Evolutionary conservation across 2,888 invertebrate species (phyloP).

Genomic region (Linyphia triangularis): DNA sequence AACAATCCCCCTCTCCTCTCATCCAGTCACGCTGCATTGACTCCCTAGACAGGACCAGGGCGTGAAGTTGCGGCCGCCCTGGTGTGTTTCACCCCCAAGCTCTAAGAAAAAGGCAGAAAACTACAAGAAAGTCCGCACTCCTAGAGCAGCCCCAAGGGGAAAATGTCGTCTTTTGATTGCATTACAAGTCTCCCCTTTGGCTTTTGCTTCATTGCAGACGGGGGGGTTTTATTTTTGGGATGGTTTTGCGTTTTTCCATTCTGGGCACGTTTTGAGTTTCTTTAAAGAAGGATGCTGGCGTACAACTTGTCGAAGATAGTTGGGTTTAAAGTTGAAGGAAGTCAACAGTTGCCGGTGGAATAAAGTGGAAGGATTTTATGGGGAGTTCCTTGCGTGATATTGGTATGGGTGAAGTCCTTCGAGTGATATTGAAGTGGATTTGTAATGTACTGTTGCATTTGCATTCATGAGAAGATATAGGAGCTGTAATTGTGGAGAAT

Average conservation of each 20-base stretch:
- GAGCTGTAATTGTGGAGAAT: too few relatives aligned
- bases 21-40: constrained; percentile 28
- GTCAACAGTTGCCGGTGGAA: not conserved
- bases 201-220: not conserved
- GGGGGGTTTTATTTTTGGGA: not conserved
- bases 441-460: too few relatives aligned
- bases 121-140: not conserved
- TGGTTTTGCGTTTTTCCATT: not conserved
- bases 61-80: constrained; percentile 38
- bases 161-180: constrained; percentile 56
- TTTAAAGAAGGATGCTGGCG: not conserved
- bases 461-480: too few relatives aligned
- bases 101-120: not conserved
- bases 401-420: not conserved
- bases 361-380: not conserved
- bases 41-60: constrained; percentile 32
- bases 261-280: constrained; percentile 32
- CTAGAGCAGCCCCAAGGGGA: not conserved
- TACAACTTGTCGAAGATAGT: constrained; percentile 12
- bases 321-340: not conserved
- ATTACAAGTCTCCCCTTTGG: constrained; percentile 17
- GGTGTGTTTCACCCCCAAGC: constrained; percentile 2
- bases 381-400: not conserved
- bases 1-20: not conserved
- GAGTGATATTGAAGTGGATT: not conserved